Percentiles rank a stretch among this genome's conserved stretches.
Evolutionary conservation across 2,888 invertebrate genomes (phyloP).

Genomic region (Eulithis testata): DNA sequence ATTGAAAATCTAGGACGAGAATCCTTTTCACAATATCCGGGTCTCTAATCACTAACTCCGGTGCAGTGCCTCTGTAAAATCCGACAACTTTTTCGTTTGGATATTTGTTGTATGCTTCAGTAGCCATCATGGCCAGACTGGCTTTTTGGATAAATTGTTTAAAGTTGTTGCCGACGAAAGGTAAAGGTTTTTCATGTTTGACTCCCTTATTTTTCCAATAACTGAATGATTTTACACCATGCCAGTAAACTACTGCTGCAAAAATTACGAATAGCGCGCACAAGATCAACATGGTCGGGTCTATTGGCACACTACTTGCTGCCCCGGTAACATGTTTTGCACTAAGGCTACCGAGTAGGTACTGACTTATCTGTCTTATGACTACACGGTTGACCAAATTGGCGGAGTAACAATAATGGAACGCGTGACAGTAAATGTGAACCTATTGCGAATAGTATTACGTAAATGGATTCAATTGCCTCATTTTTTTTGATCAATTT

Average conservation of each 20-base stretch:
- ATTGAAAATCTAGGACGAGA: conserved; percentile 53
- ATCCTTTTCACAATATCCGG: conserved; percentile 59
- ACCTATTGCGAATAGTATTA: too few species aligned
- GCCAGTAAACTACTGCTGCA: conserved; percentile 21
- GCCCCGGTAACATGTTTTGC: conserved; percentile 1
- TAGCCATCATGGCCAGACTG: conserved; percentile 50
- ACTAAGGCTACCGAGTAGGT: conserved; percentile 5
- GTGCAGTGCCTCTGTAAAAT: conserved; percentile 49
- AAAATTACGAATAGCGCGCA: conserved; percentile 15
- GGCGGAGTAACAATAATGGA: too few species aligned
- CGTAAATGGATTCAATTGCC: too few species aligned
- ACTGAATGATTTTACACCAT: conserved; percentile 39
- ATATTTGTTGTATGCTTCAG: conserved; percentile 54
- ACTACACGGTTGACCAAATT: not conserved
- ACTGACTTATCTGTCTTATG: not conserved
- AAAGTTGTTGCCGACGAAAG: conserved; percentile 52
- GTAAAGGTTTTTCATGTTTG: conserved; percentile 53
- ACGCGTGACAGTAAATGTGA: too few species aligned
- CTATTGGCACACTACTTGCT: conserved; percentile 19
- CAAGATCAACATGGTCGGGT: conserved; percentile 18
- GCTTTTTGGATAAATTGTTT: conserved; percentile 44
- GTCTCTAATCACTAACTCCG: conserved; percentile 58
- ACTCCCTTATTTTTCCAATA: conserved; percentile 57
- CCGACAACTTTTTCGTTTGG: conserved; percentile 61
- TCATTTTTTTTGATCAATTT: too few species aligned